Evolutionary conservation across 1,140 invertebrate genomes (phyloP).

Genomic region (Tetraneura akinire): DNA sequence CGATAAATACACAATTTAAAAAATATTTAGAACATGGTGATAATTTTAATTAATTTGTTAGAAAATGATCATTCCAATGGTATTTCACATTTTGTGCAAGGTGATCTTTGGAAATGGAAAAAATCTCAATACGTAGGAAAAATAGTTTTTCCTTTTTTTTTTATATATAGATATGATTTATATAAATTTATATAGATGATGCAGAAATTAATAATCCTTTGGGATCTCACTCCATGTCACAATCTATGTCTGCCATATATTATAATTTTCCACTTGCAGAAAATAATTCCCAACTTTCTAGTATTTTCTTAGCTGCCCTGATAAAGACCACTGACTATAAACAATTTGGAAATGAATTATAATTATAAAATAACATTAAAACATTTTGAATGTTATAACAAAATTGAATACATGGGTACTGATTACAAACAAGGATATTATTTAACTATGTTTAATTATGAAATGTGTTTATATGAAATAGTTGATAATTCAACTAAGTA

Average conservation of each 20-base stretch:
- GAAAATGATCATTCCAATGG: not conserved
- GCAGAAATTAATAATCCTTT: not conserved
- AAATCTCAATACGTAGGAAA: not conserved
- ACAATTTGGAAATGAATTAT: not conserved
- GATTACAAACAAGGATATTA: not conserved
- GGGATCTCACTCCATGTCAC: not conserved
- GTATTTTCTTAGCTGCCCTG: not conserved
- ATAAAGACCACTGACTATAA: not conserved
- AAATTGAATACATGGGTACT: not conserved
- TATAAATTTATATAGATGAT: not conserved
- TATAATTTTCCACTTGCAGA: not conserved
- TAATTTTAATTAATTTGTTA: not conserved
- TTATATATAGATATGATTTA: too few species aligned
- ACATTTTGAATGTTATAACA: not conserved
- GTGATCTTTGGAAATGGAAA: not conserved
- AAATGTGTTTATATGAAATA: conserved; percentile 6
- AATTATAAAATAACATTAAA: not conserved
- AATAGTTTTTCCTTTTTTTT: not conserved
- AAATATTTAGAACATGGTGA: conserved; percentile 13
- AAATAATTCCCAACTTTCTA: not conserved
- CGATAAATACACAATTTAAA: not conserved
- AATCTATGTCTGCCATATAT: not conserved
- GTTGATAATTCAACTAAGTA: not conserved
- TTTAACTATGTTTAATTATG: not conserved
- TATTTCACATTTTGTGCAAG: not conserved